A percentile compares a stretch with the other conserved stretches of the same genome.
phyloP scores from a whole-genome alignment of 2,797 vertebrate genomes.

The Ctenochaetus hawaiiensis region DNA sequence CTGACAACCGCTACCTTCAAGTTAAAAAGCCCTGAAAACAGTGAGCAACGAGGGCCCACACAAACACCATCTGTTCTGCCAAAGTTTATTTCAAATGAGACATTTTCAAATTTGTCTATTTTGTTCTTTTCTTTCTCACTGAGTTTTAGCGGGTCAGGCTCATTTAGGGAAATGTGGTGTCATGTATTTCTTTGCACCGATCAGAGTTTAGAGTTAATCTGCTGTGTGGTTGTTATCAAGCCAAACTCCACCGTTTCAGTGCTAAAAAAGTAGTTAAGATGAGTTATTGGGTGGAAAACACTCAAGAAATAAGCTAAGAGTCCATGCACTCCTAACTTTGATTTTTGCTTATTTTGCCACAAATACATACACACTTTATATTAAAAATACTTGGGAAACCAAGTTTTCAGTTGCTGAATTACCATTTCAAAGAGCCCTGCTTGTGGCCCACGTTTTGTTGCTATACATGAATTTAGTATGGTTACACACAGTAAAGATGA shows the following conservation, averaged over 20 bases:
- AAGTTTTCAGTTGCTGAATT: background rate
- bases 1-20: background rate
- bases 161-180: background rate
- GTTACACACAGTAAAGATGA: no score
- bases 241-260: no score
- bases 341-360: background rate
- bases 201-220: background rate
- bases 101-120: no score
- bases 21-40: constrained; percentile 1
- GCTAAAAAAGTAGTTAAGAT: background rate
- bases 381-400: background rate
- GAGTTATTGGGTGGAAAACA: background rate
- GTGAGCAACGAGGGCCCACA: background rate
- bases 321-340: background rate
- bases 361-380: no score
- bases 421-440: background rate
- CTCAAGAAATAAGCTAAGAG: background rate
- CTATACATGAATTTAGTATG: background rate
- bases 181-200: background rate
- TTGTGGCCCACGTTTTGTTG: background rate
- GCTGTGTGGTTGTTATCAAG: background rate
- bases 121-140: background rate
- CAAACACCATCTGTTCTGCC: background rate
- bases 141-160: background rate
- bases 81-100: background rate